A percentile compares a stretch with the other conserved stretches of the same genome.
phyloP scores from a whole-genome alignment of 2,888 invertebrate species.

The Eupithecia subfuscata region DNA sequence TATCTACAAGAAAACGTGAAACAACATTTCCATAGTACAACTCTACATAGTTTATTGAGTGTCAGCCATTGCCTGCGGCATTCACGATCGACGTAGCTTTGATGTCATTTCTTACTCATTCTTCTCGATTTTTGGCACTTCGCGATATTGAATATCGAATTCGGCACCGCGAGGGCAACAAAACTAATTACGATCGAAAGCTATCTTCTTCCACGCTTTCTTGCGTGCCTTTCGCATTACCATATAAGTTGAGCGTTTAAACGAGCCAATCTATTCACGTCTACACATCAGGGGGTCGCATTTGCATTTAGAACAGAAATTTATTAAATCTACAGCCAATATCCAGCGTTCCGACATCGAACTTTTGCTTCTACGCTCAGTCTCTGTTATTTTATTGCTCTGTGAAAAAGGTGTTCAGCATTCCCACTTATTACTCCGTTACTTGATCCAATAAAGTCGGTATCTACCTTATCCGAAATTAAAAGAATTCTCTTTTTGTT shows the following conservation, averaged over 20 bases:
- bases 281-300: slow-evolving; percentile 84
- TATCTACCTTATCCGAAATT: slow-evolving; percentile 15
- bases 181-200: slow-evolving; percentile 83
- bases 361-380: slow-evolving; percentile 76
- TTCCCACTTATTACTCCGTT: slow-evolving; percentile 39
- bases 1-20: not conserved
- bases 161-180: slow-evolving; percentile 70
- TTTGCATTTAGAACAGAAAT: slow-evolving; percentile 85
- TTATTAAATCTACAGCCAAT: slow-evolving; percentile 85
- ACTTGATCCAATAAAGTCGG: slow-evolving; percentile 12
- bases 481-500: slow-evolving; percentile 25
- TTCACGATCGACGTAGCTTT: not conserved
- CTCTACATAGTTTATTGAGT: slow-evolving; percentile 1
- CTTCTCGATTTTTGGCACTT: slow-evolving; percentile 27
- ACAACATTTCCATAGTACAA: not conserved
- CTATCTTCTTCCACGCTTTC: slow-evolving; percentile 82
- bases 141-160: slow-evolving; percentile 68
- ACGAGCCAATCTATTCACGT: slow-evolving; percentile 85
- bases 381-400: slow-evolving; percentile 73
- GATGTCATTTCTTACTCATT: slow-evolving; percentile 6
- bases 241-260: slow-evolving; percentile 84
- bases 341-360: slow-evolving; percentile 81
- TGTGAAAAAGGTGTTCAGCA: slow-evolving; percentile 57
- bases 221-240: slow-evolving; percentile 84
- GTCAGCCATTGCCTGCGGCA: slow-evolving; percentile 1